phyloP scores from a whole-genome alignment of 2,797 vertebrate genomes.

The Tinamus major region DNA sequence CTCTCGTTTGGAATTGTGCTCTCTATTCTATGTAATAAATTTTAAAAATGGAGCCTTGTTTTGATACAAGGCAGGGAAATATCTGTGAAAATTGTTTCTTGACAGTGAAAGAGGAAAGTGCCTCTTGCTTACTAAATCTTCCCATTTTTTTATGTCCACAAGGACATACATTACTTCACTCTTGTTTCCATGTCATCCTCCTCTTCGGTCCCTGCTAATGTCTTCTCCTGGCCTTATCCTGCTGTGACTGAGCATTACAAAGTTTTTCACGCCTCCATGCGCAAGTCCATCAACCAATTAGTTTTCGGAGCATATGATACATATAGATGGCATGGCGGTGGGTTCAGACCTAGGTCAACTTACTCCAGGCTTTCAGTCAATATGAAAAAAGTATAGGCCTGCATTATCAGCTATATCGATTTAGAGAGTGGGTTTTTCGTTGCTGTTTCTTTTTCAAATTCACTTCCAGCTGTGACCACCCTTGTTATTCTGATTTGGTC shows the following conservation, averaged over 20 bases:
- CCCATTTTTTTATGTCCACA: constrained; percentile 44
- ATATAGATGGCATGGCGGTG: constrained; percentile 82
- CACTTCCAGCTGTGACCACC: not conserved
- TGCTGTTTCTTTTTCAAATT: constrained; percentile 47
- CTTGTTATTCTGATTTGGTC: constrained; percentile 2
- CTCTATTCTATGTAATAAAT: not conserved
- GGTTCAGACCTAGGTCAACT: constrained; percentile 87
- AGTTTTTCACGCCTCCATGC: constrained; percentile 88
- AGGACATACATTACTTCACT: constrained; percentile 65
- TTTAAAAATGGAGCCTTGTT: not conserved
- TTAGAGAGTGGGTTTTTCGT: constrained; percentile 56
- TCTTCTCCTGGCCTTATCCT: constrained; percentile 75
- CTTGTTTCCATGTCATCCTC: constrained; percentile 59
- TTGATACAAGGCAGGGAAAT: not conserved
- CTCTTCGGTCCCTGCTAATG: constrained; percentile 67
- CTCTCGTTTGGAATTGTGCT: not conserved
- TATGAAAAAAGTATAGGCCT: constrained; percentile 65
- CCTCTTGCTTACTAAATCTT: constrained; percentile 32
- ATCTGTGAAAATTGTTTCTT: not conserved
- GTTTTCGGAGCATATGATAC: constrained; percentile 82
- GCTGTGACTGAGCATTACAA: constrained; percentile 89
- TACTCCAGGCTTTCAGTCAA: constrained; percentile 69
- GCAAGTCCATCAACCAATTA: constrained; percentile 84
- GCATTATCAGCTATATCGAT: constrained; percentile 74
- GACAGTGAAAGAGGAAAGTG: not conserved